phyloP scores from a whole-genome alignment of 2,113 vertebrate species.

The Tursiops truncatus region DNA sequence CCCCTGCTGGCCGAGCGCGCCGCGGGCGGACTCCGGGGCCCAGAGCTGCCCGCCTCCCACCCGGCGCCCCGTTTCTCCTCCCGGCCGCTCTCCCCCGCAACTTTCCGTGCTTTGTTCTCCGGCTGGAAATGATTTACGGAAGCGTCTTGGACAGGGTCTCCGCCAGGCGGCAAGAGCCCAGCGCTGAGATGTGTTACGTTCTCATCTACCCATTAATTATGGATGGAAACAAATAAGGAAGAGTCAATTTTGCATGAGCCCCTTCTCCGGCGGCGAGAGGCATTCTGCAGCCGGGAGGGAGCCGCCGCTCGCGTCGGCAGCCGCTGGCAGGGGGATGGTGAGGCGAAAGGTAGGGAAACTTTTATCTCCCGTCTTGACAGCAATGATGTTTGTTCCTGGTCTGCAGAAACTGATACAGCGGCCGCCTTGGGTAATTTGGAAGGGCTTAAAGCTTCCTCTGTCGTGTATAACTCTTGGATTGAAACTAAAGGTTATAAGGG shows the following conservation, averaged over 20 bases:
- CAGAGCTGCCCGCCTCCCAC: neutral
- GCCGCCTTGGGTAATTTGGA: conserved; percentile 48
- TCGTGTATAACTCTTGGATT: conserved; percentile 53
- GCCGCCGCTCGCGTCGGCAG: conserved; percentile 28
- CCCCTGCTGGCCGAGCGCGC: neutral
- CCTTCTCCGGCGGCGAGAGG: conserved; percentile 44
- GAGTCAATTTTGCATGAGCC: conserved; percentile 72
- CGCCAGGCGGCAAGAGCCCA: conserved; percentile 45
- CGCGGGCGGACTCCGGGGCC: neutral
- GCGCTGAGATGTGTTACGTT: conserved; percentile 66
- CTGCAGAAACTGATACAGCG: conserved; percentile 53
- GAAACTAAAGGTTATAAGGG: conserved; percentile 64
- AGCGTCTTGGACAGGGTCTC: conserved; percentile 60
- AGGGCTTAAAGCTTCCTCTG: conserved; percentile 50
- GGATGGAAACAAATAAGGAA: conserved; percentile 82
- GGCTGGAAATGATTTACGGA: conserved; percentile 64
- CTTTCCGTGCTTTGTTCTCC: conserved; percentile 77
- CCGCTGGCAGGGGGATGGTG: conserved; percentile 41
- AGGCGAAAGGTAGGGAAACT: conserved; percentile 78
- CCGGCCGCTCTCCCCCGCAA: conserved; percentile 58
- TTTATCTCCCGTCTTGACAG: conserved; percentile 16
- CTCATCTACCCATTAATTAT: conserved; percentile 80
- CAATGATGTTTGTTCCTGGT: neutral
- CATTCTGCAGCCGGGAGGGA: conserved; percentile 48
- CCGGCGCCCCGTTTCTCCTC: conserved; percentile 7